phyloP scores from a whole-genome alignment of 2,113 vertebrate species.

The Brienomyrus longianalis region DNA sequence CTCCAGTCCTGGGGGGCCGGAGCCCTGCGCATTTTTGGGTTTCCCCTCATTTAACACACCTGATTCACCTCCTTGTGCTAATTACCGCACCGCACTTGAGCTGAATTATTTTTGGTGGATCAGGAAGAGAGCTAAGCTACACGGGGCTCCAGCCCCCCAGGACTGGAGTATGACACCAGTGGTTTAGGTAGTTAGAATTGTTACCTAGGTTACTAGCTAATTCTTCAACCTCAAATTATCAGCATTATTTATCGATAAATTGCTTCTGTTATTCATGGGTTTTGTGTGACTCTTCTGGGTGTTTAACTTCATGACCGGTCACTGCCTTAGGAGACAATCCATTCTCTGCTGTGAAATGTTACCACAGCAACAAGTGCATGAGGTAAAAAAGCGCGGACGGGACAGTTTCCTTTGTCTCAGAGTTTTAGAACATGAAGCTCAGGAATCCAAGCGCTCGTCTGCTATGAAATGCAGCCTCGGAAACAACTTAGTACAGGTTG shows the following conservation, averaged over 20 bases:
- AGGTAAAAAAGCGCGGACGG: not conserved
- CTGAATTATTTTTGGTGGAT: too few species aligned
- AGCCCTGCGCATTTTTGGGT: too few species aligned
- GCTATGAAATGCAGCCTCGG: slow-evolving; percentile 13
- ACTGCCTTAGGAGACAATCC: not conserved
- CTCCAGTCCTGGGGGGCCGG: too few species aligned
- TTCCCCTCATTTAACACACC: too few species aligned
- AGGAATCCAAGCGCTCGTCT: slow-evolving; percentile 47
- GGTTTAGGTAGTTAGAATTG: not conserved
- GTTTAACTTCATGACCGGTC: not conserved
- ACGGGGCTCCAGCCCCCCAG: too few species aligned
- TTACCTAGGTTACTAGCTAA: not conserved
- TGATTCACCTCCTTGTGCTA: too few species aligned
- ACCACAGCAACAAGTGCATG: not conserved
- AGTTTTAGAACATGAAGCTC: slow-evolving; percentile 42
- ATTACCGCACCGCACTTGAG: too few species aligned
- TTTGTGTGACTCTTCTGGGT: not conserved
- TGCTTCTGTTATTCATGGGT: not conserved
- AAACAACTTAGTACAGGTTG: slow-evolving; percentile 35
- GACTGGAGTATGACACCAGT: too few species aligned
- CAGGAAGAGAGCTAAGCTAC: too few species aligned
- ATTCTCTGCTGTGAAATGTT: not conserved
- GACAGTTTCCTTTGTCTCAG: not conserved
- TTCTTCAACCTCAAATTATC: not conserved
- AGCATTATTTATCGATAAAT: not conserved